A percentile compares a stretch with the other conserved stretches of the same genome.
Evolutionary conservation across 2,113 vertebrate genomes (phyloP).

Genomic region (Ploceus nigricollis): DNA sequence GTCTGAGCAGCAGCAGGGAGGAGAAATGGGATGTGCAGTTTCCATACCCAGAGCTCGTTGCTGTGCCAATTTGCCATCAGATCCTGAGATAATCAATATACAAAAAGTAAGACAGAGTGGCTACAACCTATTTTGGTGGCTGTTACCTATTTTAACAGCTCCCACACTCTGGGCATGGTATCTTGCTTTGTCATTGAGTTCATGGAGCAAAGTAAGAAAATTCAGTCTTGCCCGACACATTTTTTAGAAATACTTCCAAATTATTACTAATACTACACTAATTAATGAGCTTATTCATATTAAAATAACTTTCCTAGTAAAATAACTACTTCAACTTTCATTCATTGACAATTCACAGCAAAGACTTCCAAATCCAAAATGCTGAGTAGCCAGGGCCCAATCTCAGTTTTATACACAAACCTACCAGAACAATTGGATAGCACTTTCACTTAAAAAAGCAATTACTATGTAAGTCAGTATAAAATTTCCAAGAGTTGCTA

Average conservation of each 20-base stretch:
- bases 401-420: not conserved
- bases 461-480: not conserved
- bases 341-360: not conserved
- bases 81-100: not conserved
- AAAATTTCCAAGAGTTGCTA: not conserved
- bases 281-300: not conserved
- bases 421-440: not conserved
- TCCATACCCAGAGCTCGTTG: not conserved
- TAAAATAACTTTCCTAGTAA: not conserved
- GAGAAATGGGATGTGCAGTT: not conserved
- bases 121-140: not conserved
- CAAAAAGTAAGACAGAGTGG: not conserved
- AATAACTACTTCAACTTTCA: not conserved
- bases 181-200: not conserved
- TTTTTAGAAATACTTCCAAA: not conserved
- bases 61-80: not conserved
- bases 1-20: not conserved
- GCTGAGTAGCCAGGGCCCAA: not conserved
- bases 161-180: not conserved
- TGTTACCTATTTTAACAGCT: not conserved
- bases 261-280: not conserved
- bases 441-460: not conserved
- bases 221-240: not conserved
- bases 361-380: not conserved
- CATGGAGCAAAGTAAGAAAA: not conserved